These are phyloP conservation scores for Meloidogyne floridensis DNA, from an alignment of 1,140 invertebrate genomes.

Conservation along the genomic window DNA sequence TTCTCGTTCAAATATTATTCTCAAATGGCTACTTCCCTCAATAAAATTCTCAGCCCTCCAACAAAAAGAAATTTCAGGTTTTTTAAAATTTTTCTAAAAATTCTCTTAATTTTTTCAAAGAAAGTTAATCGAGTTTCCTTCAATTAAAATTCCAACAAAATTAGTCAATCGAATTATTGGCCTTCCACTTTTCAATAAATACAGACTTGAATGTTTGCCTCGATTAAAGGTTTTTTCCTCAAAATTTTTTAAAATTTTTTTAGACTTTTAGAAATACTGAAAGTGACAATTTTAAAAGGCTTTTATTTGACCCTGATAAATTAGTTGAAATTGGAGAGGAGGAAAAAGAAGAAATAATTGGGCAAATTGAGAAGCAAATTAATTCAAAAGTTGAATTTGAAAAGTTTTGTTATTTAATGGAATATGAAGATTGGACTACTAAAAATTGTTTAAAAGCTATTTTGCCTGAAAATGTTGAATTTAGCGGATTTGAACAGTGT, in stretches of 20 bases:
- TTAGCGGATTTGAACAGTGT: slow-evolving; percentile 77
- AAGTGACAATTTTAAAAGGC: slow-evolving; percentile 64
- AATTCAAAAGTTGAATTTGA: slow-evolving; percentile 70
- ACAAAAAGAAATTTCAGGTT: slow-evolving; percentile 74
- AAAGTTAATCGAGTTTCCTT: slow-evolving; percentile 71
- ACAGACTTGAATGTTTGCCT: slow-evolving; percentile 78
- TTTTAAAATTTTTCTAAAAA: slow-evolving; percentile 21
- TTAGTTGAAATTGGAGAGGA: slow-evolving; percentile 69
- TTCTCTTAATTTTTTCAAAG: slow-evolving; percentile 42
- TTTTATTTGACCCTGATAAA: slow-evolving; percentile 74
- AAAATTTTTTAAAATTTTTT: slow-evolving; percentile 20
- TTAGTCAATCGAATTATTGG: slow-evolving; percentile 51
- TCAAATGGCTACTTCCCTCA: neutral
- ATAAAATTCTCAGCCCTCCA: slow-evolving; percentile 66
- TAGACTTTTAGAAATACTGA: slow-evolving; percentile 54
- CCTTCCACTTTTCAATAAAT: slow-evolving; percentile 69
- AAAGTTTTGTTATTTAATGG: slow-evolving; percentile 71
- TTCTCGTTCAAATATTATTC: neutral
- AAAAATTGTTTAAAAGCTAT: slow-evolving; percentile 80
- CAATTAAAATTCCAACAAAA: slow-evolving; percentile 67
- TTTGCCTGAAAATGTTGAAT: slow-evolving; percentile 76
- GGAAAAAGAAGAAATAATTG: slow-evolving; percentile 71
- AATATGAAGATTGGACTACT: slow-evolving; percentile 82
- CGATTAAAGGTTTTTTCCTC: slow-evolving; percentile 70
- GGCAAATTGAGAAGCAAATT: slow-evolving; percentile 67